These are phyloP conservation scores for Hepsetus odoe DNA, from an alignment of 2,113 vertebrate genomes.

Conservation along the genomic window DNA sequence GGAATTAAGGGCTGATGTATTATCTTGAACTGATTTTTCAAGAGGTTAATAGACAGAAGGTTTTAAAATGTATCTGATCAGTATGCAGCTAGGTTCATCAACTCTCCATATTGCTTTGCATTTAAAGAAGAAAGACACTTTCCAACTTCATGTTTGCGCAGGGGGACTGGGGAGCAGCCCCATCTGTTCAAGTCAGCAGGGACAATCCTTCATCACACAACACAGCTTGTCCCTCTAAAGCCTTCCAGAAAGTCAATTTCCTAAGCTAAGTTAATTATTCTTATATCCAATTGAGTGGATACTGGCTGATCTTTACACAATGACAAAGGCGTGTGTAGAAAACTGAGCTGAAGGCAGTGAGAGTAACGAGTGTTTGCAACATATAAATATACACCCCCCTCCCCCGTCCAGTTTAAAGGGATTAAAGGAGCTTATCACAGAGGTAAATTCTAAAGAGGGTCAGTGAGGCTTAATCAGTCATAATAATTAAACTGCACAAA, in stretches of 20 bases:
- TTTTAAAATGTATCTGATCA: not conserved
- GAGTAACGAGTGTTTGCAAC: not conserved
- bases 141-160: not conserved
- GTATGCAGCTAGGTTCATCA: not conserved
- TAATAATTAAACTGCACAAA: constrained; percentile 61
- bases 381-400: not conserved
- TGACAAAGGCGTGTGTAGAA: not conserved
- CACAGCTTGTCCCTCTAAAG: constrained; percentile 1
- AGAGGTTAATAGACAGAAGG: not conserved
- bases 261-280: not conserved
- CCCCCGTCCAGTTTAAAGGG: constrained; percentile 3
- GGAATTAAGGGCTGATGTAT: not conserved
- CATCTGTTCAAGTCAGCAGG: constrained; percentile 24
- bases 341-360: not conserved
- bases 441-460: constrained; percentile 44
- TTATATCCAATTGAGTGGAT: not conserved
- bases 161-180: constrained; percentile 2
- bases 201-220: constrained; percentile 26
- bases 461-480: constrained; percentile 70
- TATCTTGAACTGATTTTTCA: not conserved
- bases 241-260: constrained; percentile 9
- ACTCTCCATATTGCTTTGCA: not conserved
- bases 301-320: not conserved
- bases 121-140: not conserved
- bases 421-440: constrained; percentile 18